Evolutionary conservation across 2,888 invertebrate species (phyloP), one percentile per base, ranked within the genome.

Genomic region (Trissoscelio sp.): DNA sequence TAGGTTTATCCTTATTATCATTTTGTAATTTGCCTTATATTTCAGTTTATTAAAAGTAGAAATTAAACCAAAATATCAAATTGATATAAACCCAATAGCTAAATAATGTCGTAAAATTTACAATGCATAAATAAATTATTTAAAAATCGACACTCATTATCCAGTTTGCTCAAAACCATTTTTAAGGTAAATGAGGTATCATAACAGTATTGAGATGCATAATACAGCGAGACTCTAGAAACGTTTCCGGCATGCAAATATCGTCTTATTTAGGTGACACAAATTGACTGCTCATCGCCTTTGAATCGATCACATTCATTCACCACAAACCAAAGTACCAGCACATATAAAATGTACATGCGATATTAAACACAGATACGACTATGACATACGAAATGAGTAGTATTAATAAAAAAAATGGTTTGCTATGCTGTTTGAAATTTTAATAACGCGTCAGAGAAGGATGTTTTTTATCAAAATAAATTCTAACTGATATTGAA

Each of bases 221-320:
- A 55, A 60, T 53, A 39, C 48, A 46, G 7, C 62, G 57, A 77
- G 73, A 55, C 70, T 70, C 64, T 72, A 77, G 77, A 77, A 69
- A 67, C 70, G 79, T 60, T 78, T 73, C 74, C 66, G 66, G 85
- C 83, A 87, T 87, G 83, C 81, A 78, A 79, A 87, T 84, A 79
- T 72, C 64, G 72, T 67, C 73, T 86, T 79, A 83, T 81, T 83
- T 79, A 85, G 80, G 81, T 83, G 84, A 86, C 83, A 86, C 67
- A 53, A 81, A 80, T 80, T 48, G 57, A 75, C 60, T 75, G 58
- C 74, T 75, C 80, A 53, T 75, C 64, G 69, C 37, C 75, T 75
- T 79, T 67, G 66, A 84, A 79, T 82, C 60, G 72, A 75, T 75
- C 58, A 75, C 69, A 75, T 74, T 75, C 57, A 58, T 62, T 55